Evolutionary conservation across 2,888 invertebrate species (phyloP).

Genomic region (Drosophila tanythrix): DNA sequence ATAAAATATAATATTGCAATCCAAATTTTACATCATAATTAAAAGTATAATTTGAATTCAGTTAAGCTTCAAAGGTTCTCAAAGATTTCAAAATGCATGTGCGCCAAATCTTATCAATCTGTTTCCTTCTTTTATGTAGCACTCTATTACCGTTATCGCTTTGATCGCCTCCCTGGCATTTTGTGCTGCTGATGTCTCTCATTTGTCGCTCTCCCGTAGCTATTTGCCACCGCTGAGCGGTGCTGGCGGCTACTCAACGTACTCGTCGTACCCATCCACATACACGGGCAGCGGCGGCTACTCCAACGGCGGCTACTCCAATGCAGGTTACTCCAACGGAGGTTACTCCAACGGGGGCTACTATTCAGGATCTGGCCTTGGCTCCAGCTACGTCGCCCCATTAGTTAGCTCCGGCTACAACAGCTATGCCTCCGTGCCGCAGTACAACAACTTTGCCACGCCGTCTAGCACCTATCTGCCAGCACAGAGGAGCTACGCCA

Average conservation of each 20-base stretch:
- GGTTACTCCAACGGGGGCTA: slow-evolving; percentile 35
- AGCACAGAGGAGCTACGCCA: slow-evolving; percentile 36
- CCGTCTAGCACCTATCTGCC: slow-evolving; percentile 64
- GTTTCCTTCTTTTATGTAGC: slow-evolving; percentile 47
- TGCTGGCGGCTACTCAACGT: slow-evolving; percentile 38
- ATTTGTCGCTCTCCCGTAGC: slow-evolving; percentile 65
- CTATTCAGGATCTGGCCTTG: slow-evolving; percentile 32
- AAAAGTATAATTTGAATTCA: background rate
- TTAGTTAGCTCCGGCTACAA: slow-evolving; percentile 30
- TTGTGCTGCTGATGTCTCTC: slow-evolving; percentile 76
- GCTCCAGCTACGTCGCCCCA: slow-evolving; percentile 19
- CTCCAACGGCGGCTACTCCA: background rate
- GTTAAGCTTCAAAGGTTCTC: background rate
- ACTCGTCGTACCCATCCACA: slow-evolving; percentile 48
- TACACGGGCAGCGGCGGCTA: slow-evolving; percentile 35
- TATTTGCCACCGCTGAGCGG: slow-evolving; percentile 76
- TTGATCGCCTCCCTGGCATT: slow-evolving; percentile 62
- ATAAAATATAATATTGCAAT: background rate
- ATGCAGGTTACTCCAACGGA: background rate
- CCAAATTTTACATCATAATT: background rate
- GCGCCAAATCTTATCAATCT: background rate
- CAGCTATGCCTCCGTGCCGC: slow-evolving; percentile 58
- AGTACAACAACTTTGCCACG: slow-evolving; percentile 55
- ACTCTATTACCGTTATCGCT: slow-evolving; percentile 49
- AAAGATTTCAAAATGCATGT: background rate